Evolutionary conservation across 2,888 invertebrate species (phyloP), one percentile per base, ranked within the genome.

Genomic region (Troides oblongomaculatus): DNA sequence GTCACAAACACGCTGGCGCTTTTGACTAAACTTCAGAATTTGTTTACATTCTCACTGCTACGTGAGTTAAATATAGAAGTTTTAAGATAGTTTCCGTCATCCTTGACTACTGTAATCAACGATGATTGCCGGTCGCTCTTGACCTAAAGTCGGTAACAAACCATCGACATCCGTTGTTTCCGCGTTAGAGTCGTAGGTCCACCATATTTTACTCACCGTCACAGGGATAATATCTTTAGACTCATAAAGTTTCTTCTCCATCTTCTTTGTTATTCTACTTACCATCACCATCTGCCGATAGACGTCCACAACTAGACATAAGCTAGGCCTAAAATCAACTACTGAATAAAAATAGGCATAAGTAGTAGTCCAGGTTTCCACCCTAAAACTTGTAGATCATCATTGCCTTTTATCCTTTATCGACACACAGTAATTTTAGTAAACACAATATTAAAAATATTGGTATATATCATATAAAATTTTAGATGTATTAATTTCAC

Each of bases 71-170:
- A 73, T 71, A 71, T 76, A 64, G 69, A 72, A 72, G 73, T 72
- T 76, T 57, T 74, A 72, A 71, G 75, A 77, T 74, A 77, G 75
- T 77, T 84, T 84, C 85, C 84, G 84, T 78, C 79, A 79, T 78
- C 77, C 77, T 78, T 77, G 76, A 76, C 77, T 79, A 74, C 76
- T 76, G 76, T 80, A 81, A 82, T 84, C 81, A 79, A 81, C 80
- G 79, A 81, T 83, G 81, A 82, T 79, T 77, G 76, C 79, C 74
- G 72, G 87, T 82, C 79, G 87, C 74, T 85, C 89, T 89, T 89
- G 89, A 89, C 89, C 88, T 76, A 85, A 81, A 84, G 79, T 80
- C 76, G 71, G 61, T 61, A 60, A 60, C 53, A 56, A 62, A 30
- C 61, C 61, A 62, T 64, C 64, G 61, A 71, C 72, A 70, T 71